These are phyloP conservation scores for Calcarius lapponicus DNA, from an alignment of 2,797 vertebrate genomes.

Conservation along the genomic window DNA sequence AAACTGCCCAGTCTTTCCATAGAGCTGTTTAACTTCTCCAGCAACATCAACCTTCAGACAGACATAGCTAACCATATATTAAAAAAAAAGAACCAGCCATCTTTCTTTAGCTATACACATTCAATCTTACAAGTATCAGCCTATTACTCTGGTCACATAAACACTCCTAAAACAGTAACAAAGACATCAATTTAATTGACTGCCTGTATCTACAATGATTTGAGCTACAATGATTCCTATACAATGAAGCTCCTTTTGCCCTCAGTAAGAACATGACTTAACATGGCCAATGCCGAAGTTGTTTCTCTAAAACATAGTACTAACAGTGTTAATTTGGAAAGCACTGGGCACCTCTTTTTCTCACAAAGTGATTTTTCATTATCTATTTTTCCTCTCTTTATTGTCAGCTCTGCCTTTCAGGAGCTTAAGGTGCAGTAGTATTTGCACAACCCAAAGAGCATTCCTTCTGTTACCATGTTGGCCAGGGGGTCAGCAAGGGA, in stretches of 20 bases:
- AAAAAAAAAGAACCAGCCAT: background rate
- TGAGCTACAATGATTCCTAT: background rate
- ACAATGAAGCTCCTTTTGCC: background rate
- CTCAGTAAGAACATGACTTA: background rate
- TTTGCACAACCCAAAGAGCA: background rate
- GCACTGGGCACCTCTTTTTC: background rate
- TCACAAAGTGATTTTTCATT: background rate
- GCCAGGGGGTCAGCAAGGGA: background rate
- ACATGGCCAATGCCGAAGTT: background rate
- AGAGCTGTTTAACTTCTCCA: background rate
- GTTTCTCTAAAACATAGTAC: background rate
- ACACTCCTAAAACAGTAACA: background rate
- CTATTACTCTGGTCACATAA: background rate
- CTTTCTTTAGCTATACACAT: background rate
- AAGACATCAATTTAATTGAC: background rate
- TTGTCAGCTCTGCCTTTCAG: background rate
- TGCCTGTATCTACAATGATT: background rate
- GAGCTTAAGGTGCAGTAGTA: background rate
- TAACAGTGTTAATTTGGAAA: background rate
- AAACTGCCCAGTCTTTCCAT: background rate
- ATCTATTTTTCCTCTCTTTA: background rate
- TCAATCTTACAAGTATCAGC: background rate
- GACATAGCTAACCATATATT: accelerated
- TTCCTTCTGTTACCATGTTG: background rate
- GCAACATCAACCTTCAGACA: background rate